Percentiles rank a stretch among this genome's conserved stretches.
Conservation (phyloP, 1,140 invertebrate species). For the Nautilus pompilius region DNA sequence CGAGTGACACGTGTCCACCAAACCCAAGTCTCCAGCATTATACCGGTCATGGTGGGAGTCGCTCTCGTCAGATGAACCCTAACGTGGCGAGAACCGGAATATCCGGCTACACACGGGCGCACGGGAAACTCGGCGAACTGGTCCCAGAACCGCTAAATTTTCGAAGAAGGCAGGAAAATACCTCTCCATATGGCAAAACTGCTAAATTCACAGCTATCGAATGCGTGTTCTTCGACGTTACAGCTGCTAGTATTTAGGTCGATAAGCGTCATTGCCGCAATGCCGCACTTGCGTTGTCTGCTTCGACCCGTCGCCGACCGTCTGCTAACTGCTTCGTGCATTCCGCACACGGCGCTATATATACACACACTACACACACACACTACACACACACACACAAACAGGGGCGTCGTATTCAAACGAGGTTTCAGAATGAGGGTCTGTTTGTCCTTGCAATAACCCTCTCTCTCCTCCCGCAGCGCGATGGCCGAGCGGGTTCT, state of each 20-base stretch:
- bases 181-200: slow-evolving; percentile 45
- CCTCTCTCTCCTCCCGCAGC: too few relatives aligned
- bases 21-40: too few relatives aligned
- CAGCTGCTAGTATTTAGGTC: slow-evolving; percentile 44
- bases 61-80: too few relatives aligned
- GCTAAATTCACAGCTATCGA: slow-evolving; percentile 31
- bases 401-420: too few relatives aligned
- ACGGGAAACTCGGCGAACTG: too few relatives aligned
- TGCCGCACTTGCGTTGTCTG: slow-evolving; percentile 10
- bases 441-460: neutral
- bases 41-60: too few relatives aligned
- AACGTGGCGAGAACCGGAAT: too few relatives aligned
- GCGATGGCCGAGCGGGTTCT: too few relatives aligned
- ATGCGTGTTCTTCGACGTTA: slow-evolving; percentile 36
- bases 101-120: too few relatives aligned
- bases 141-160: too few relatives aligned
- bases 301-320: neutral
- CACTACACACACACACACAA: too few relatives aligned
- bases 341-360: slow-evolving; percentile 1
- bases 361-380: neutral
- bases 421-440: neutral
- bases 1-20: too few relatives aligned
- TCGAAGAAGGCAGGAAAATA: slow-evolving; percentile 11
- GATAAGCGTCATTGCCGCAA: slow-evolving; percentile 46
- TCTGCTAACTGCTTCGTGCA: neutral